phyloP scores from a whole-genome alignment of 2,113 vertebrate genomes.

The Cyprinodon variegatus region DNA sequence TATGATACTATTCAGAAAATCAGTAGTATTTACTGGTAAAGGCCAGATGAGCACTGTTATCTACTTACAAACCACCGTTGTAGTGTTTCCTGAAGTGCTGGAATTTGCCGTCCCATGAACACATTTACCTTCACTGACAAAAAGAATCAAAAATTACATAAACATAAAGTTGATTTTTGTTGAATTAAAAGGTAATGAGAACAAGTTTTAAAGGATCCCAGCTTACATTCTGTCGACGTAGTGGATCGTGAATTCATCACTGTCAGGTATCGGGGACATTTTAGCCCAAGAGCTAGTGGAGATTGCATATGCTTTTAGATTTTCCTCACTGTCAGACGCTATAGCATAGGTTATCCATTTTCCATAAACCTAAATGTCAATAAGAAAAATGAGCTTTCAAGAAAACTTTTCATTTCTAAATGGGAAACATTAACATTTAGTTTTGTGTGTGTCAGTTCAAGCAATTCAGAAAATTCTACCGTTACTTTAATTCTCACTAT shows the following conservation, averaged over 20 bases:
- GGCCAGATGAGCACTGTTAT: background rate
- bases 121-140: conserved; percentile 42
- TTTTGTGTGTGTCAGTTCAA: background rate
- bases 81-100: background rate
- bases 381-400: background rate
- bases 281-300: conserved; percentile 29
- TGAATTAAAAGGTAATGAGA: background rate
- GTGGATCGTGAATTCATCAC: background rate
- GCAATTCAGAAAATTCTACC: background rate
- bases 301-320: background rate
- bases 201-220: background rate
- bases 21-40: background rate
- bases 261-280: background rate
- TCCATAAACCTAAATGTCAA: conserved; percentile 40
- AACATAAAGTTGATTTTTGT: background rate
- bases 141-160: background rate
- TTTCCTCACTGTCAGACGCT: conserved; percentile 3
- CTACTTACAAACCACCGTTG: conserved; percentile 36
- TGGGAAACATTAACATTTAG: background rate
- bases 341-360: conserved; percentile 47
- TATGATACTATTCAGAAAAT: background rate
- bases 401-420: background rate
- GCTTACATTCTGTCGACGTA: conserved; percentile 43
- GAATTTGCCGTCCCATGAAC: background rate
- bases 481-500: too few species aligned